Conservation (phyloP, 2,888 invertebrate species). For the Euplexia lucipara region DNA sequence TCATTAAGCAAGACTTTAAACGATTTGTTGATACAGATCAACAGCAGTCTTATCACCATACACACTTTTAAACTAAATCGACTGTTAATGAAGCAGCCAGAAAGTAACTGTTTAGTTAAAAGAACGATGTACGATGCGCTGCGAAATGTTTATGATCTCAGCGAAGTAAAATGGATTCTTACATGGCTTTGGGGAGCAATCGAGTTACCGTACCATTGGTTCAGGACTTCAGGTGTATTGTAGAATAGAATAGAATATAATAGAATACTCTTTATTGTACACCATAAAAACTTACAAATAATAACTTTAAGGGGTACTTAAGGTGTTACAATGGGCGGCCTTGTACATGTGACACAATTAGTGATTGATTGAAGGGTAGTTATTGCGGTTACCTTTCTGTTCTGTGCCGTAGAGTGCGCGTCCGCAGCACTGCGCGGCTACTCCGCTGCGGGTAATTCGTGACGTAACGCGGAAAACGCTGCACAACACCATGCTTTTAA, state of each 20-base stretch:
- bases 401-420: conserved; percentile 76
- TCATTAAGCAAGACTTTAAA: conserved; percentile 38
- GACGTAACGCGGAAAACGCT: conserved; percentile 70
- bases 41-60: conserved; percentile 20
- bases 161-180: neutral
- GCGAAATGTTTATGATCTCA: conserved; percentile 10
- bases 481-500: conserved; percentile 70
- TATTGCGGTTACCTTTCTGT: conserved; percentile 60
- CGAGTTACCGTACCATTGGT: too few relatives aligned
- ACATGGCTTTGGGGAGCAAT: too few relatives aligned
- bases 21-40: conserved; percentile 20
- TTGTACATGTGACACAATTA: too few relatives aligned
- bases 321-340: too few relatives aligned
- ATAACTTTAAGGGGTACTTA: too few relatives aligned
- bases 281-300: too few relatives aligned
- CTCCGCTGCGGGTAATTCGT: conserved; percentile 59
- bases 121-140: neutral
- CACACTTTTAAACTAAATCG: conserved; percentile 9
- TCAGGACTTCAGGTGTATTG: too few relatives aligned
- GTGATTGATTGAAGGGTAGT: neutral
- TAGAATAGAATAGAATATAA: too few relatives aligned
- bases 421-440: conserved; percentile 67
- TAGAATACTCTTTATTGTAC: too few relatives aligned
- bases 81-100: conserved; percentile 8
- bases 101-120: conserved; percentile 1